phyloP scores from a whole-genome alignment of 2,888 invertebrate species.

The Eupelmus urozonus region DNA sequence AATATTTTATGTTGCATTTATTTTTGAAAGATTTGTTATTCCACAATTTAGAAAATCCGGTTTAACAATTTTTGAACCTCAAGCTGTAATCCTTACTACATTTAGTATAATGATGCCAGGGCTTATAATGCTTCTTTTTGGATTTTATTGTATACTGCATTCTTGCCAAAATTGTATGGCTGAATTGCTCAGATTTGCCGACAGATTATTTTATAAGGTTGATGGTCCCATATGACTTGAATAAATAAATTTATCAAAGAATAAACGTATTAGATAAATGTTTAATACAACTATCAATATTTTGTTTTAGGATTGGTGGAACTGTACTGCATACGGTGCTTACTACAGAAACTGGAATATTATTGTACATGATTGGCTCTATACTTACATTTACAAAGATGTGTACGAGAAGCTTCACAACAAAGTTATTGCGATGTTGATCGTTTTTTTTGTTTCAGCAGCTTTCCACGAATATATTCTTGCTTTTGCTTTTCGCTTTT shows the following conservation, averaged over 20 bases:
- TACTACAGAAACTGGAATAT: slow-evolving; percentile 98
- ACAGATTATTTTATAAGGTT: slow-evolving; percentile 89
- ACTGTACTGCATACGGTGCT: slow-evolving; percentile 86
- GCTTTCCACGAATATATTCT: slow-evolving; percentile 93
- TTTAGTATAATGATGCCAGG: slow-evolving; percentile 88
- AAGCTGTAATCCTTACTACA: slow-evolving; percentile 80
- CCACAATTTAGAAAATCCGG: slow-evolving; percentile 85
- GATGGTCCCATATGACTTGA: neutral
- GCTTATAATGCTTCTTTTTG: slow-evolving; percentile 84
- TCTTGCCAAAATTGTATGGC: slow-evolving; percentile 95
- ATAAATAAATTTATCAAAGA: neutral
- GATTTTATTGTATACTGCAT: slow-evolving; percentile 93
- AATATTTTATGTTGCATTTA: slow-evolving; percentile 88
- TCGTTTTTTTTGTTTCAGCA: slow-evolving; percentile 89
- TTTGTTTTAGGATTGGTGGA: slow-evolving; percentile 93
- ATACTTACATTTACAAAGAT: slow-evolving; percentile 90
- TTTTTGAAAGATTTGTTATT: slow-evolving; percentile 87
- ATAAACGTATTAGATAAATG: neutral
- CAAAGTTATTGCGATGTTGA: slow-evolving; percentile 74
- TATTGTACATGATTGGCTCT: slow-evolving; percentile 96
- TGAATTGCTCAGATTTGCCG: slow-evolving; percentile 91
- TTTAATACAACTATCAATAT: neutral
- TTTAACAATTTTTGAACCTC: slow-evolving; percentile 76
- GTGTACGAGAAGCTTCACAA: slow-evolving; percentile 71
- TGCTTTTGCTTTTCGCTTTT: slow-evolving; percentile 87